phyloP scores from a whole-genome alignment of 2,888 invertebrate species.

The Drosophila rellima region DNA sequence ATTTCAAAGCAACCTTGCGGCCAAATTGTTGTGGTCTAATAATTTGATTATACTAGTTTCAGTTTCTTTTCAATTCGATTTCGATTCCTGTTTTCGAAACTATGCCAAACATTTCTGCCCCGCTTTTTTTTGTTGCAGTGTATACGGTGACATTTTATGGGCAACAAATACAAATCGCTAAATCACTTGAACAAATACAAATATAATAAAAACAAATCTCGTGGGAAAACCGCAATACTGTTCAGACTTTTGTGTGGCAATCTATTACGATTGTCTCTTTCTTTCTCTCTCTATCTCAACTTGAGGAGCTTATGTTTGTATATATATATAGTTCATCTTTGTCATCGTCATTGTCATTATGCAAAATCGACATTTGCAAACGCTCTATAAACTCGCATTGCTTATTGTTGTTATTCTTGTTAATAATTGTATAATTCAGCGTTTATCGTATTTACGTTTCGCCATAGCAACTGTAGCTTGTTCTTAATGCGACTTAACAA shows the following conservation, averaged over 20 bases:
- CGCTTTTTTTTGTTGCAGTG: slow-evolving; percentile 39
- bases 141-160: slow-evolving; percentile 44
- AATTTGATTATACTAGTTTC: slow-evolving; percentile 44
- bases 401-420: slow-evolving; percentile 11
- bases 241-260: slow-evolving; percentile 40
- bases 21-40: slow-evolving; percentile 62
- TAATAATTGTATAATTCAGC: slow-evolving; percentile 41
- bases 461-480: slow-evolving; percentile 33
- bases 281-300: slow-evolving; percentile 2
- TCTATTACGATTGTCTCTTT: slow-evolving; percentile 22
- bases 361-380: slow-evolving; percentile 50
- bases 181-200: slow-evolving; percentile 55
- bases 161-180: slow-evolving; percentile 36
- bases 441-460: slow-evolving; percentile 41
- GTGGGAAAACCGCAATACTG: slow-evolving; percentile 65
- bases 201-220: slow-evolving; percentile 32
- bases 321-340: slow-evolving; percentile 29
- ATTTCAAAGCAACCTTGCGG: slow-evolving; percentile 57
- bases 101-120: slow-evolving; percentile 17
- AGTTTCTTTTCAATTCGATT: slow-evolving; percentile 23
- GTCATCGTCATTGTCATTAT: slow-evolving; percentile 51
- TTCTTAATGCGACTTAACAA: slow-evolving; percentile 51
- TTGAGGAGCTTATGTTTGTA: slow-evolving; percentile 2
- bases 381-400: slow-evolving; percentile 26
- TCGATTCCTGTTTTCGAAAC: slow-evolving; percentile 43